phyloP scores from a whole-genome alignment of 2,113 vertebrate genomes.

The Sphyrna mokarran region DNA sequence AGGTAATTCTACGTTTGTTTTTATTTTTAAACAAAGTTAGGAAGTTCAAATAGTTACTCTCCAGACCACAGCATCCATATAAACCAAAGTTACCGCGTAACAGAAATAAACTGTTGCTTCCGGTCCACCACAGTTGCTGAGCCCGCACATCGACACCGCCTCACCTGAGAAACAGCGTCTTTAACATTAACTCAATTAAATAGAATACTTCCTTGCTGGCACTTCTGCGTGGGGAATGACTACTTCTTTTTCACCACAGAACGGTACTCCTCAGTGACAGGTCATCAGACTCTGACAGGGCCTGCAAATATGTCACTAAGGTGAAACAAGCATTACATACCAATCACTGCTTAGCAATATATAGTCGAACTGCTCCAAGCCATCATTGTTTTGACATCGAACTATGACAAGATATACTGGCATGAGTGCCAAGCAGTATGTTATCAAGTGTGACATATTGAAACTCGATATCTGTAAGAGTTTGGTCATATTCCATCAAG shows the following conservation, averaged over 20 bases:
- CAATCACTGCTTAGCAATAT: background rate
- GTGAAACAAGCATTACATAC: background rate
- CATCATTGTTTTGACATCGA: constrained; percentile 20
- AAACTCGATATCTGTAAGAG: background rate
- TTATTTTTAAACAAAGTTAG: background rate
- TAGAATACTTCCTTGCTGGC: background rate
- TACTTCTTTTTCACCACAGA: background rate
- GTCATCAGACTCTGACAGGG: background rate
- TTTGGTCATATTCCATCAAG: background rate
- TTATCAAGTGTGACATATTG: background rate
- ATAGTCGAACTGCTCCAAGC: background rate
- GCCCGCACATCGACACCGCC: no score
- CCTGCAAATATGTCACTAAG: background rate
- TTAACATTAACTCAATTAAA: background rate
- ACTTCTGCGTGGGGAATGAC: background rate
- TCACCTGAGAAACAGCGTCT: background rate
- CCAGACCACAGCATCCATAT: background rate
- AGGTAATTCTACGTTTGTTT: background rate
- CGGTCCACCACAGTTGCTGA: background rate
- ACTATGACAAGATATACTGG: background rate
- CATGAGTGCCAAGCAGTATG: background rate
- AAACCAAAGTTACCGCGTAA: background rate
- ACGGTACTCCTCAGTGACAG: background rate
- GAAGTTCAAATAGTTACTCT: background rate
- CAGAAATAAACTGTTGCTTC: background rate